Conservation (phyloP, 2,797 vertebrate genomes). For the Percopsis omiscomaycus region DNA sequence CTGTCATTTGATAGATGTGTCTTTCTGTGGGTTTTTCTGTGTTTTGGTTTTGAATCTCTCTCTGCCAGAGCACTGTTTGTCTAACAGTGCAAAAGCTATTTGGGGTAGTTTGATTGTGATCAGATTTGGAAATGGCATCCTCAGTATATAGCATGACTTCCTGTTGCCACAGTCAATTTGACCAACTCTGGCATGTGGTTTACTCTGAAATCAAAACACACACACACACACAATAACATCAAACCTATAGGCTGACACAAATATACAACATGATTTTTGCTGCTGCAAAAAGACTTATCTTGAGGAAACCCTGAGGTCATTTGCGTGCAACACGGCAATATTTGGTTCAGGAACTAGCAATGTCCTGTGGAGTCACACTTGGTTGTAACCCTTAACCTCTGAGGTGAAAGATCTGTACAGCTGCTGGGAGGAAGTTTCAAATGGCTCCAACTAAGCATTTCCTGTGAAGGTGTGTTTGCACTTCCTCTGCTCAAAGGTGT, state of each 20-base stretch:
- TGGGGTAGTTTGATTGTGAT: constrained; percentile 18
- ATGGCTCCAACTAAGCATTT: constrained; percentile 61
- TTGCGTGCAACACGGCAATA: constrained; percentile 49
- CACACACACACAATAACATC: constrained; percentile 14
- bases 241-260: constrained; percentile 23
- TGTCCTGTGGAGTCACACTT: constrained; percentile 66
- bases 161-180: constrained; percentile 7
- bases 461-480: constrained; percentile 69
- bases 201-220: constrained; percentile 4
- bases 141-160: constrained; percentile 31
- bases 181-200: constrained; percentile 9
- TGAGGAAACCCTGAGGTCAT: constrained; percentile 70
- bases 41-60: constrained; percentile 4
- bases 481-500: constrained; percentile 48
- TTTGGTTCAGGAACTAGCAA: constrained; percentile 60
- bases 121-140: constrained; percentile 40
- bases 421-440: constrained; percentile 62
- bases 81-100: constrained; percentile 15
- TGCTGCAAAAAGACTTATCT: constrained; percentile 36
- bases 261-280: constrained; percentile 46
- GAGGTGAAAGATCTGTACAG: constrained; percentile 55
- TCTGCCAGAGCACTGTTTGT: constrained; percentile 4
- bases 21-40: constrained; percentile 10
- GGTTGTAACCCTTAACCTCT: constrained; percentile 55
- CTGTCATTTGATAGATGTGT: constrained; percentile 11